These are phyloP conservation scores for Metalampra italica DNA, from an alignment of 2,888 invertebrate genomes.

Conservation along the genomic window DNA sequence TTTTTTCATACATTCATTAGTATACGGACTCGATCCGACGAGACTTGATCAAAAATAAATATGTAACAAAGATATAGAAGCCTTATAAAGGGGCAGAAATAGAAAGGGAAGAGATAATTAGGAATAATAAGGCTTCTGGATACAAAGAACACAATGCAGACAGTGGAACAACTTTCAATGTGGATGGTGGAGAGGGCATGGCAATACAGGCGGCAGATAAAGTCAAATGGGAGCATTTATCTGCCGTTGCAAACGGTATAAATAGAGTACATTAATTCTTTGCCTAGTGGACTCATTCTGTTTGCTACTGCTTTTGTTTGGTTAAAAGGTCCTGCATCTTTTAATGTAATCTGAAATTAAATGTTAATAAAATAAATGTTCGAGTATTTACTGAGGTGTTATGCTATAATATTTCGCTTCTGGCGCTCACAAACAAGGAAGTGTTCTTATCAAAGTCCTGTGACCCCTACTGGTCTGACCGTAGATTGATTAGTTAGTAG, in stretches of 20 bases:
- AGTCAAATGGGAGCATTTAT: constrained; percentile 27
- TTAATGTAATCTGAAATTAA: too few relatives aligned
- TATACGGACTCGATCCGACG: constrained; percentile 23
- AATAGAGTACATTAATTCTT: constrained; percentile 9
- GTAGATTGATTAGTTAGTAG: too few relatives aligned
- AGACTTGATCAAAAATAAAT: constrained; percentile 43
- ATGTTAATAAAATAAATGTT: too few relatives aligned
- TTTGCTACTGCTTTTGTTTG: not conserved
- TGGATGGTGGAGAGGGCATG: constrained; percentile 24
- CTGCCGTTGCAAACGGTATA: constrained; percentile 12
- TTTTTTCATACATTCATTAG: constrained; percentile 33
- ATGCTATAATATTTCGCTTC: too few relatives aligned
- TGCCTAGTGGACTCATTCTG: not conserved
- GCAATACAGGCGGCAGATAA: constrained; percentile 23
- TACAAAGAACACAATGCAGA: constrained; percentile 46
- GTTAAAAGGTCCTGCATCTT: too few relatives aligned
- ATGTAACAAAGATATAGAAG: constrained; percentile 49
- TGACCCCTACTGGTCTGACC: too few relatives aligned
- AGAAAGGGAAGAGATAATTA: constrained; percentile 56
- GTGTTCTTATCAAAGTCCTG: too few relatives aligned
- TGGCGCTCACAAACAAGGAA: too few relatives aligned
- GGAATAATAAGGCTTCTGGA: constrained; percentile 58
- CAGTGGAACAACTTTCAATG: constrained; percentile 30
- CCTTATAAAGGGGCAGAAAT: constrained; percentile 44
- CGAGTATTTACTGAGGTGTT: too few relatives aligned